These are phyloP conservation scores for Aurelia aurita DNA, from an alignment of 30 jellyfish, hydroid and myxozoan species.

Conservation along the genomic window DNA sequence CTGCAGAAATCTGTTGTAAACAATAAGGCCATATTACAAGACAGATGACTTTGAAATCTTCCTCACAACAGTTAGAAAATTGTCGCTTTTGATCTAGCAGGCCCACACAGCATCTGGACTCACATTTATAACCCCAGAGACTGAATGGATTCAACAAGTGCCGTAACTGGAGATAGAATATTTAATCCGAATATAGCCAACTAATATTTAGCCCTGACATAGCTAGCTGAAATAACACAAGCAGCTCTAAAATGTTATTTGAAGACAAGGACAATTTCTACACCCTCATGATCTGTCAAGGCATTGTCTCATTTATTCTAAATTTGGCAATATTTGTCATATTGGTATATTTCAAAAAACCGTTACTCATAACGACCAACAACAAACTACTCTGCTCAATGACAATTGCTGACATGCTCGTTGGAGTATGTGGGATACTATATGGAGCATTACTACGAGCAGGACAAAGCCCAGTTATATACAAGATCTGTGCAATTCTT, in stretches of 20 bases:
- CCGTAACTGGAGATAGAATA: no score
- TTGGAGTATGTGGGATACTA: slow-evolving; percentile 17
- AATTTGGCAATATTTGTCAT: slow-evolving; percentile 6
- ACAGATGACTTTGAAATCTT: no score
- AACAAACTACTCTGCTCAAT: slow-evolving; percentile 43
- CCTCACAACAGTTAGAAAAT: no score
- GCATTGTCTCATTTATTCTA: slow-evolving; percentile 18
- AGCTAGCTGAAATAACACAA: no score
- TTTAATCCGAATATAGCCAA: no score
- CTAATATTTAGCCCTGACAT: no score
- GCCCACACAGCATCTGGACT: no score
- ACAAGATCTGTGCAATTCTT: slow-evolving; percentile 35
- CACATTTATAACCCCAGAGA: no score
- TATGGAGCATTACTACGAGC: slow-evolving; percentile 34
- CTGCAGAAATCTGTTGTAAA: no score
- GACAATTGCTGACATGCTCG: slow-evolving; percentile 53
- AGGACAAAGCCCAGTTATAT: not conserved
- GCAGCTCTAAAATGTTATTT: not conserved
- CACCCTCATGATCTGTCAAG: slow-evolving; percentile 26
- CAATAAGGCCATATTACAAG: no score
- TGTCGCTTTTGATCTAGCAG: no score
- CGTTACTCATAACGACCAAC: slow-evolving; percentile 17
- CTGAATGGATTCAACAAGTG: no score
- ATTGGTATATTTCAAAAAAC: slow-evolving; percentile 12
- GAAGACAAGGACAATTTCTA: slow-evolving; percentile 21